Base-by-base conservation (phyloP, 2,888 invertebrate genomes). In the Oscheius sp. region DNA sequence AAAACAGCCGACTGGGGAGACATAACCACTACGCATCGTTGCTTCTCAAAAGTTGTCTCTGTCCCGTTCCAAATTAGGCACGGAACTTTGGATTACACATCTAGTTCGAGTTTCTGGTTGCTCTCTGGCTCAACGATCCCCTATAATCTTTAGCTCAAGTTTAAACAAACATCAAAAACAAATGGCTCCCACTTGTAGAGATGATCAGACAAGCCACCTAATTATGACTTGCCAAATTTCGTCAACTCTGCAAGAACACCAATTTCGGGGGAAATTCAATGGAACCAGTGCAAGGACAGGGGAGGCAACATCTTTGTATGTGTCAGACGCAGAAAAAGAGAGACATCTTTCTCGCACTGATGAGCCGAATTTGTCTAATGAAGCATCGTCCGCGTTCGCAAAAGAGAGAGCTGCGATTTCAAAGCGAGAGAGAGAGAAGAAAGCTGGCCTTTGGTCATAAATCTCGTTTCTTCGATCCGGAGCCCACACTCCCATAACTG, bases 381-480 rank as follows among this genome's bases (percentile, higher is more conserved):
- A 58, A 58, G 58, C 58, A 33, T 58, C 33, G 3, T 11, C 21
- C 33, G 29, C 32, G 53, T 42, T 42, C 42, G 42, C 42, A 7
- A 3, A 42, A 42, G 7, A 42, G 42, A 53, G 53, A 53, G 50
- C 50, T 50, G 50, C 13, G 53, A 13, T 53, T 13, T 53, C 42
- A 42, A 42, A 42, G 50, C 50, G 50, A 50, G 50, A 50, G 50
- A 50, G 10, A 11, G 3, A 29, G n/a, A 11, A 53, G n/a, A 1
- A 53, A 53, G n/a, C 29, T 53, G 58, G 29, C 58, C 11, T 32
- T 29, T 32, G 11, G 29, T 29, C 63, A 63, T 63, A 63, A 63
- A 63, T 63, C 63, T 63, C 47, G 63, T 47, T 42, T 42, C 63
- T 63, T 63, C 63, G 63, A 63, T 63, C 48, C 37, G 37, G 37